These are phyloP conservation scores for Muschampia plurimacula DNA, from an alignment of 2,888 invertebrate species.

Conservation along the genomic window DNA sequence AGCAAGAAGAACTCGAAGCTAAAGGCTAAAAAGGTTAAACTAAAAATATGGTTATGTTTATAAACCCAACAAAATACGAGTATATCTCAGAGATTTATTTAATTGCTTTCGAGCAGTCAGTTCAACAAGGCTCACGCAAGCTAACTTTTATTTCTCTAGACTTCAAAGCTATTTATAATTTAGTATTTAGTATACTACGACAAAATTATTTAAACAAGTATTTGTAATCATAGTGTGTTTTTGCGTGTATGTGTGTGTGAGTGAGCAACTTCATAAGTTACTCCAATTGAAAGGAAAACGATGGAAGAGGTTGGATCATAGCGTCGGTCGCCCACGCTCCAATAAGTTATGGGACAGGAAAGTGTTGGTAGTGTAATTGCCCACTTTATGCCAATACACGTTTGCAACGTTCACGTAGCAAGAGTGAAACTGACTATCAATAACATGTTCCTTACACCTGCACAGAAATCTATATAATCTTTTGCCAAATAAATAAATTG, in stretches of 20 bases:
- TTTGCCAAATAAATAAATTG: no score
- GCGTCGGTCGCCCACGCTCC: slow-evolving; percentile 31
- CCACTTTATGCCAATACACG: slow-evolving; percentile 36
- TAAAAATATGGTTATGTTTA: neutral
- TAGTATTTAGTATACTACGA: slow-evolving; percentile 2
- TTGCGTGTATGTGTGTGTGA: neutral
- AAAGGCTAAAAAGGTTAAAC: no score
- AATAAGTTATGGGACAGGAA: slow-evolving; percentile 39
- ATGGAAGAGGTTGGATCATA: slow-evolving; percentile 34
- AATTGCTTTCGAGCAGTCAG: neutral
- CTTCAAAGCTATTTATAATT: slow-evolving; percentile 3
- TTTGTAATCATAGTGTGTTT: neutral
- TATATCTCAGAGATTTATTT: neutral
- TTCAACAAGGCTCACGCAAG: slow-evolving; percentile 3
- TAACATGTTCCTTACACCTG: neutral
- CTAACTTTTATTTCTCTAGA: slow-evolving; percentile 1
- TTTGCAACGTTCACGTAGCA: slow-evolving; percentile 14
- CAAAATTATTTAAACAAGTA: neutral
- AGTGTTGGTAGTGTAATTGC: slow-evolving; percentile 41
- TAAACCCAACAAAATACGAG: neutral
- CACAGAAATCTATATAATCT: neutral
- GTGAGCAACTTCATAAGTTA: neutral
- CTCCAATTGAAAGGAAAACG: slow-evolving; percentile 32
- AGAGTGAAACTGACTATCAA: slow-evolving; percentile 4
- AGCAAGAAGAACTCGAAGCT: no score